Evolutionary conservation across 2,888 invertebrate genomes (phyloP).

Genomic region (Diplolepis rosae): DNA sequence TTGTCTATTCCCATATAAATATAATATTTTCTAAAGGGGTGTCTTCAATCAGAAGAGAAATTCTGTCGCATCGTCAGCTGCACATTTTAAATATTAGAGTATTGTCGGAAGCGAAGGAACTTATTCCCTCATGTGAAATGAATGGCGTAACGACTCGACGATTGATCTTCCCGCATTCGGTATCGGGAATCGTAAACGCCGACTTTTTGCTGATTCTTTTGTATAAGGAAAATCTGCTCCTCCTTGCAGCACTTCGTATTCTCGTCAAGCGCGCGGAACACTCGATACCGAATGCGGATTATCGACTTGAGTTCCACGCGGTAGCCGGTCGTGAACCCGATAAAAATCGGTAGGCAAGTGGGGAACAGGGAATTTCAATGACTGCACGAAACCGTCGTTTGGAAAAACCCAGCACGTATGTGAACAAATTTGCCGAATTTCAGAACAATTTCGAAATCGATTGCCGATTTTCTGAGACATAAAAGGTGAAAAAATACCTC

Average conservation of each 20-base stretch:
- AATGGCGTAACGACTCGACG: not conserved
- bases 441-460: too few relatives aligned
- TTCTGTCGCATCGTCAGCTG: slow-evolving; percentile 5
- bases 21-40: not conserved
- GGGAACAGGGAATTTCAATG: slow-evolving; percentile 47
- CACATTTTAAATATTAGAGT: not conserved
- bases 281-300: slow-evolving; percentile 41
- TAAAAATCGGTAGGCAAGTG: slow-evolving; percentile 44
- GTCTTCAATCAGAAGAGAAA: not conserved
- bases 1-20: too few relatives aligned
- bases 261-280: slow-evolving; percentile 36
- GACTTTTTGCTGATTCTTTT: slow-evolving; percentile 8
- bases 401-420: slow-evolving; percentile 43
- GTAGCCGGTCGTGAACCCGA: slow-evolving; percentile 39
- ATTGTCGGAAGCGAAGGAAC: not conserved
- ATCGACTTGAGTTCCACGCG: slow-evolving; percentile 37
- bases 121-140: slow-evolving; percentile 14
- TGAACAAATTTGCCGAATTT: slow-evolving; percentile 41
- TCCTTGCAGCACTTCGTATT: slow-evolving; percentile 38
- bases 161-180: slow-evolving; percentile 16
- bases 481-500: not conserved
- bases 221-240: slow-evolving; percentile 20
- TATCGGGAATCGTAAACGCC: slow-evolving; percentile 13
- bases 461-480: not conserved
- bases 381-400: slow-evolving; percentile 38